Evolutionary conservation across 2,888 invertebrate species (phyloP), one percentile per base, ranked within the genome.

Genomic region (Hirtodrosophila confusa): DNA sequence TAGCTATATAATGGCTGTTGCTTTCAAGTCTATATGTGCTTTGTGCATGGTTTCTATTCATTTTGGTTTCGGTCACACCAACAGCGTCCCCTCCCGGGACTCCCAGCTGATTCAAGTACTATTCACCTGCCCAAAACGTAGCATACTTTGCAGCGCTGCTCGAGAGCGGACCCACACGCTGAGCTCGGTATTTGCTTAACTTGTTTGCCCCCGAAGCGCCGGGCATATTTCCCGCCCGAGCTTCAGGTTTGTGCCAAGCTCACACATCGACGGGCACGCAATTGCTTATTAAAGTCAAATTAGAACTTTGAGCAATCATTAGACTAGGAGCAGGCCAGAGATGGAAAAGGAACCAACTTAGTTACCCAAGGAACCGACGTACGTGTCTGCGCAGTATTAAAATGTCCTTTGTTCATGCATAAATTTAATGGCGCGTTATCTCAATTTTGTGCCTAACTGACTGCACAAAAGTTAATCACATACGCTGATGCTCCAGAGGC

Each of bases 401-500:
- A 75, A 75, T 82, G 83, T 75, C 80, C 56, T 78, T 75, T 80
- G 70, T 83, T 75, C 75, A 58, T 69, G 75, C 69, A 85, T 72
- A 69, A 77, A 79, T 77, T 79, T 75, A 82, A 82, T 79, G 67
- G 64, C 60, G 44, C 75, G 68, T 86, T 82, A 83, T 86, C 86
- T 83, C 69, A 78, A 78, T 68, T 75, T 57, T 71, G 61, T 78
- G 80, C 86, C 62, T 70, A 70, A 68, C 75, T 80, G 82, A 83
- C 73, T 83, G 86, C 83, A 78, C 83, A 83, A 53, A 73, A 75
- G 75, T 78, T 83, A 83, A 86, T 86, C 83, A 83, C 86, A 78
- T 78, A 74, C 71, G 66, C 39, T 36, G 39, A 11, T 24, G 29
- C 44, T 49, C 40, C 12, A 45, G 39, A 12, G 24, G 43, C 68